phyloP scores from a whole-genome alignment of 2,797 vertebrate species.

The Lepus oiostolus region DNA sequence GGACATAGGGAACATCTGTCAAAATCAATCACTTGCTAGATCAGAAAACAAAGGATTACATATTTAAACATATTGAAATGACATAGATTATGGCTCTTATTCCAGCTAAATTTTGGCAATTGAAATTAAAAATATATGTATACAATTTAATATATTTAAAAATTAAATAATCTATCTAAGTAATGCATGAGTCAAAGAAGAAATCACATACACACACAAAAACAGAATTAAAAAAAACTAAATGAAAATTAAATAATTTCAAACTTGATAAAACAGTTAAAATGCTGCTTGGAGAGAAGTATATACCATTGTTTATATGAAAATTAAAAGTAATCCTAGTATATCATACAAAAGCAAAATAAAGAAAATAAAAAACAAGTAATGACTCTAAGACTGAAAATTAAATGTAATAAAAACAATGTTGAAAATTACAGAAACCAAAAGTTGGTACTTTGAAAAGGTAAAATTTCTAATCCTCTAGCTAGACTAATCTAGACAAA shows the following conservation, averaged over 20 bases:
- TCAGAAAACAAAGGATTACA: neutral
- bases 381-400: neutral
- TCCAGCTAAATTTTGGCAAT: neutral
- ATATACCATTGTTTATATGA: neutral
- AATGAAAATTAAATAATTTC: neutral
- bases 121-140: neutral
- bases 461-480: neutral
- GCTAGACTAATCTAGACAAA: neutral
- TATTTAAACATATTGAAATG: neutral
- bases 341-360: neutral
- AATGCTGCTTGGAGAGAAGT: neutral
- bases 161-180: neutral
- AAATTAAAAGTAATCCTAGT: neutral
- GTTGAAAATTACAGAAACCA: neutral
- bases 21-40: neutral
- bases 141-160: neutral
- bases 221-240: neutral
- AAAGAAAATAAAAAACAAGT: neutral
- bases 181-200: neutral
- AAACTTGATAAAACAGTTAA: neutral
- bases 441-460: neutral
- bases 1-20: neutral
- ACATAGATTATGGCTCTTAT: neutral
- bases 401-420: neutral
- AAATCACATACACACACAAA: neutral